phyloP scores from a whole-genome alignment of 2,888 invertebrate genomes.

The Rambutsinella grinnellia region DNA sequence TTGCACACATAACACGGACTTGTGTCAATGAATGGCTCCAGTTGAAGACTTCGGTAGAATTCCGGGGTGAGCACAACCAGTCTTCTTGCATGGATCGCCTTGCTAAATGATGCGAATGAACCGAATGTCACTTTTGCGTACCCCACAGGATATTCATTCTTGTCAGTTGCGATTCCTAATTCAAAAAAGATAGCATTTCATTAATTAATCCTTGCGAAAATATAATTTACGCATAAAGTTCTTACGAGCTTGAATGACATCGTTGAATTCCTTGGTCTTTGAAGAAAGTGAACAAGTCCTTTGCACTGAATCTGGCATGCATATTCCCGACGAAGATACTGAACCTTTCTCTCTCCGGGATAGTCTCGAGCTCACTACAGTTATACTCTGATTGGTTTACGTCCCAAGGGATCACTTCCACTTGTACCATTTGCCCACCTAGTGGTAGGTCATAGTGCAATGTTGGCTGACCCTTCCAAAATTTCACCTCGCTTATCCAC shows the following conservation, averaged over 20 bases:
- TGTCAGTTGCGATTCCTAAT: background rate
- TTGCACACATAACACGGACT: background rate
- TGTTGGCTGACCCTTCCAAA: background rate
- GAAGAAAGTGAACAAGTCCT: background rate
- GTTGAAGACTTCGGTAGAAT: background rate
- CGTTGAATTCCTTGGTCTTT: background rate
- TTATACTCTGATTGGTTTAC: background rate
- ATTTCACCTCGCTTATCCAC: background rate
- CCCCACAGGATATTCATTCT: background rate
- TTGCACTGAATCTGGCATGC: background rate
- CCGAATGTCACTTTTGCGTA: background rate
- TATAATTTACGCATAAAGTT: background rate
- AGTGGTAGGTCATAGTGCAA: background rate
- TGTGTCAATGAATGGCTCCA: background rate
- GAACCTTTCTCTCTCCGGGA: background rate
- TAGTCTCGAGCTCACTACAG: background rate
- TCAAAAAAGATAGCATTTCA: too few species aligned
- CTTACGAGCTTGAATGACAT: background rate
- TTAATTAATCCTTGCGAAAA: too few species aligned
- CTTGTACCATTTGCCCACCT: background rate
- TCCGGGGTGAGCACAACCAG: background rate
- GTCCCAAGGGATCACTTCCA: background rate
- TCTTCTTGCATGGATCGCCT: background rate
- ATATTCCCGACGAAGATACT: background rate
- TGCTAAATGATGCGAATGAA: background rate